phyloP scores from a whole-genome alignment of 2,888 invertebrate species.

The Chymomyza fuscimana region DNA sequence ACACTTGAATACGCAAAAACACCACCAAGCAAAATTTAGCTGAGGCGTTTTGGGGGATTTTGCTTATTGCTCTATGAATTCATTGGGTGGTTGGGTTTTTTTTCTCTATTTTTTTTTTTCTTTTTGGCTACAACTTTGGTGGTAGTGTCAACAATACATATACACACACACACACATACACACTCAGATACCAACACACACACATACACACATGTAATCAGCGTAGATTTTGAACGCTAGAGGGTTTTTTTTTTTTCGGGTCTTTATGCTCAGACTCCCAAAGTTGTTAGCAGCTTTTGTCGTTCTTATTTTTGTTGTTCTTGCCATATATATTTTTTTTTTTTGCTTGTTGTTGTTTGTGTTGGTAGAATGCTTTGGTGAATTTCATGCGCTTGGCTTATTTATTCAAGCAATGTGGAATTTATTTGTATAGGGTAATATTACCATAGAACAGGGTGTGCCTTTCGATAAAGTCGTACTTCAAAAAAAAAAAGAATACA shows the following conservation, averaged over 20 bases:
- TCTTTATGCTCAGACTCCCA: slow-evolving; percentile 14
- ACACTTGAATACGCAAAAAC: not conserved
- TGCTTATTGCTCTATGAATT: not conserved
- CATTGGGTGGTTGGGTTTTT: slow-evolving; percentile 4
- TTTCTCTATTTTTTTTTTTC: slow-evolving; percentile 8
- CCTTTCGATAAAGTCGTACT: not conserved
- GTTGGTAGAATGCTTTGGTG: slow-evolving; percentile 40
- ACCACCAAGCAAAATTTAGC: not conserved
- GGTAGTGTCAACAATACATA: slow-evolving; percentile 7
- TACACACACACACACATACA: slow-evolving; percentile 19
- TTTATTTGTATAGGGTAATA: slow-evolving; percentile 45
- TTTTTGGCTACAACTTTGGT: slow-evolving; percentile 7
- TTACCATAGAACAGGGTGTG: slow-evolving; percentile 14
- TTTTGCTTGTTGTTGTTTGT: slow-evolving; percentile 7
- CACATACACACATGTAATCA: not conserved
- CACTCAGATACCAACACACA: not conserved
- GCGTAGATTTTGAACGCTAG: slow-evolving; percentile 16
- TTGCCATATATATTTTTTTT: slow-evolving; percentile 18
- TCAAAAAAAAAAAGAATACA: not conserved
- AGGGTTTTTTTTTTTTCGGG: slow-evolving; percentile 25
- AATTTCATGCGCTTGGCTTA: slow-evolving; percentile 54
- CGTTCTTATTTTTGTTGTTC: slow-evolving; percentile 18
- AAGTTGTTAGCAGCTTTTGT: slow-evolving; percentile 24
- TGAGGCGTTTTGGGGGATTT: slow-evolving; percentile 1
- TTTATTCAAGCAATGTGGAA: slow-evolving; percentile 60